Base-by-base conservation (phyloP, 1,140 invertebrate genomes). In the Nasonia giraulti region DNA sequence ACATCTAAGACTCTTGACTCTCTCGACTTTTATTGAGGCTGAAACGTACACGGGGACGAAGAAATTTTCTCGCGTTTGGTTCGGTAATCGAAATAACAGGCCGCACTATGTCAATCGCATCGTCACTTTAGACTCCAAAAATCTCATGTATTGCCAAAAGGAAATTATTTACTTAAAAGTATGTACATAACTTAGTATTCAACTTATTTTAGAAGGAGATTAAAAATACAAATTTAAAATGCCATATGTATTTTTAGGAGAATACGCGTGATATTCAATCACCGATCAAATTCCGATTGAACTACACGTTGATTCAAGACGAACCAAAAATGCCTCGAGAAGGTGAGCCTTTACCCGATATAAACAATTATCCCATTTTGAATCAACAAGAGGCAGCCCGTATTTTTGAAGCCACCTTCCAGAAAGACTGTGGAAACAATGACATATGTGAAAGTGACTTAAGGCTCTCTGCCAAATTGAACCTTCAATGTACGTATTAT, bases 371-470 rank as follows among this genome's bases (percentile, higher is more conserved):
- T 87, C 98, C 98, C 0, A 98, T 99, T 79, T 92, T 99, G 17
- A 98, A 99, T 92, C 96, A 97, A 87, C 97, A 97, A 85, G 95
- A 97, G 90, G 97, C 97, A 0, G 95, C 95, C 12, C 95, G 96
- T 87, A 93, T 95, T 6, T 98, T 98, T 88, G 94, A 96, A 89
- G 97, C 97, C 3, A 96, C 95, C 33, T 99, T 99, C 93, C 95
- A 98, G 80, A 99, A 98, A 92, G 97, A 99, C 89, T 99, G 98
- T 90, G 98, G 98, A 10, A 93, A 95, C 0, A 97, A 99, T 90
- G 97, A 98, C 88, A 94, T 97, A 33, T 99, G 98, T 91, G 95
- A 97, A 88, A 98, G 97, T 91, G 95, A 98, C 89, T 91, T 99
- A n/a, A 92, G 94, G 82, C 91, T 98, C 0, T 91, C 94, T n/a